A percentile compares a stretch with the other conserved stretches of the same genome.
Conservation (phyloP, 2,113 vertebrate species). For the Philantomba maxwellii region DNA sequence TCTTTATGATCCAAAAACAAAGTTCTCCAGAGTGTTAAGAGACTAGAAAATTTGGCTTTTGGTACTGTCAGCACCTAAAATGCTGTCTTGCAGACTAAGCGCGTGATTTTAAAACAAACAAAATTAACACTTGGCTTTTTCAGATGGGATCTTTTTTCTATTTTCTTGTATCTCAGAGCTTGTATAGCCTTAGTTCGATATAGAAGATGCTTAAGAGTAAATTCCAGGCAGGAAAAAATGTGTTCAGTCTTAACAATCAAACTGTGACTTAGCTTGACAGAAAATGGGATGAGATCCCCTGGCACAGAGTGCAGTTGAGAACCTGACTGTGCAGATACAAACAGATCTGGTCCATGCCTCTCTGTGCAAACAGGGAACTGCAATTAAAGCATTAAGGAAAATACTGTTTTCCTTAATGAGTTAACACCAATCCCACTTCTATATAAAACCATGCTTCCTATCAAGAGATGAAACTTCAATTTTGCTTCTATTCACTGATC, state of each 20-base stretch:
- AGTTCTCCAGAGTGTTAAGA: constrained; percentile 2
- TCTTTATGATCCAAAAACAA: constrained; percentile 14
- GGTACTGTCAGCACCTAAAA: constrained; percentile 33
- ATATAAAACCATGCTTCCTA: constrained; percentile 31
- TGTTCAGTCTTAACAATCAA: constrained; percentile 53
- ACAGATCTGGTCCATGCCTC: constrained; percentile 45
- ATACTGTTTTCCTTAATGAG: constrained; percentile 44
- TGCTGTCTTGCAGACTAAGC: constrained; percentile 38
- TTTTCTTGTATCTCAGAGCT: background rate
- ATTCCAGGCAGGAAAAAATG: constrained; percentile 45
- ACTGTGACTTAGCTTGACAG: constrained; percentile 42
- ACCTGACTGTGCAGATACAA: constrained; percentile 52
- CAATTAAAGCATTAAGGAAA: constrained; percentile 53
- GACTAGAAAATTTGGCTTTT: constrained; percentile 32
- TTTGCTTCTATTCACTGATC: background rate
- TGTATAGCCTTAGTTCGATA: background rate
- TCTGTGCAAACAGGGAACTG: constrained; percentile 49
- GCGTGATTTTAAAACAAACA: constrained; percentile 21
- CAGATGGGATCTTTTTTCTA: background rate
- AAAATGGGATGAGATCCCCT: constrained; percentile 53
- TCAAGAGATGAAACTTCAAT: constrained; percentile 13
- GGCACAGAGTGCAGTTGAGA: constrained; percentile 47
- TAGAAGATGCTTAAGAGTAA: constrained; percentile 25
- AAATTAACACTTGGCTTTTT: constrained; percentile 29
- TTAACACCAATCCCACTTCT: constrained; percentile 41